Conservation (phyloP, 2,797 vertebrate genomes). For the Gephyroberyx darwinii region DNA sequence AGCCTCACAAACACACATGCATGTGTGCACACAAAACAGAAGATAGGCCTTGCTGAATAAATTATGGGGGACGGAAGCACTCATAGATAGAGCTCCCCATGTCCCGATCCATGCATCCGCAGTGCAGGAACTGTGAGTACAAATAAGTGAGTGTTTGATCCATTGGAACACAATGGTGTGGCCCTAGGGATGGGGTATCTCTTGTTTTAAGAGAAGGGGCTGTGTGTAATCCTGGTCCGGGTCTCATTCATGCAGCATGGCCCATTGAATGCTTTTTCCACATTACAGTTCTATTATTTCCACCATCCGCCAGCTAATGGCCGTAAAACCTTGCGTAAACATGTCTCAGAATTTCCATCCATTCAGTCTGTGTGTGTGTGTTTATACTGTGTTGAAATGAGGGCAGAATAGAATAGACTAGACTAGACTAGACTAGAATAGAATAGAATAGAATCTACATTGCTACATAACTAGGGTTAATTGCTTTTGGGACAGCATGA, state of each 20-base stretch:
- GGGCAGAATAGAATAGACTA: not conserved
- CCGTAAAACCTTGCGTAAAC: conserved; percentile 30
- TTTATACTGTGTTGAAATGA: not conserved
- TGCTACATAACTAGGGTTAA: not conserved
- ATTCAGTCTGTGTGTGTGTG: not conserved
- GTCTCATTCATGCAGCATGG: conserved; percentile 33
- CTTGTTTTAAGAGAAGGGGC: conserved; percentile 47
- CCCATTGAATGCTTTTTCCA: conserved; percentile 20
- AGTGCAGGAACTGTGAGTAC: conserved; percentile 43
- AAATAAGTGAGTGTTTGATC: conserved; percentile 66
- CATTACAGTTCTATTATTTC: conserved; percentile 27
- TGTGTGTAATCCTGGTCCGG: too few species aligned
- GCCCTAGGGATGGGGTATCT: not conserved
- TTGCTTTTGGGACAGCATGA: not conserved
- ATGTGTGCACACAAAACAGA: conserved; percentile 37
- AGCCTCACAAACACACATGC: conserved; percentile 32
- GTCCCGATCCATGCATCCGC: conserved; percentile 46
- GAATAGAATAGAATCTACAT: not conserved
- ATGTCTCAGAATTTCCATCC: conserved; percentile 6
- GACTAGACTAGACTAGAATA: not conserved
- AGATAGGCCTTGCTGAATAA: conserved; percentile 65
- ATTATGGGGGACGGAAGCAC: conserved; percentile 68
- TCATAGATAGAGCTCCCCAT: conserved; percentile 59
- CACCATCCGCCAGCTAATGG: conserved; percentile 32
- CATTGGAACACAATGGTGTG: conserved; percentile 35